These are phyloP conservation scores for Phalacrocorax pelagicus DNA, from an alignment of 2,113 vertebrate genomes.

Conservation along the genomic window DNA sequence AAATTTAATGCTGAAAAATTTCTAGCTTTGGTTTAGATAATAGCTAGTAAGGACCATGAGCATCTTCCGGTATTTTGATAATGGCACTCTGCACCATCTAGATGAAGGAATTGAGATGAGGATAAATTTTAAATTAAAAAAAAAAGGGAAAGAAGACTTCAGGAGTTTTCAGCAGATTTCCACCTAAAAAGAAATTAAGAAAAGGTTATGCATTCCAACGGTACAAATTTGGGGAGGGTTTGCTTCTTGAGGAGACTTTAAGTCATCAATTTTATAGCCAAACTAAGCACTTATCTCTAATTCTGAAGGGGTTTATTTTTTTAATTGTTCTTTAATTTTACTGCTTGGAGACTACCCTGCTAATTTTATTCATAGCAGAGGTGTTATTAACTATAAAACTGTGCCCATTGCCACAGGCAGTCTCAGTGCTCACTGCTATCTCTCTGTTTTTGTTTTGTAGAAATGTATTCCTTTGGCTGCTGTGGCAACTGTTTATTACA, in stretches of 20 bases:
- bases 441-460: conserved; percentile 34
- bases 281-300: not conserved
- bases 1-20: not conserved
- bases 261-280: not conserved
- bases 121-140: not conserved
- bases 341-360: conserved; percentile 13
- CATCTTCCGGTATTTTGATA: not conserved
- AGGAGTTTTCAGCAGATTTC: not conserved
- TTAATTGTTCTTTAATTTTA: conserved; percentile 36
- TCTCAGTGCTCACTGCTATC: not conserved
- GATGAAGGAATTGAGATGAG: not conserved
- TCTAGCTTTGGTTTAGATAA: not conserved
- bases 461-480: conserved; percentile 51
- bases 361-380: conserved; percentile 43
- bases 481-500: conserved; percentile 60
- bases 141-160: not conserved
- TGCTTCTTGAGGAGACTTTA: not conserved
- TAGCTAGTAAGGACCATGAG: not conserved
- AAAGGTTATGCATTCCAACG: not conserved
- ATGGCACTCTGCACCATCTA: not conserved
- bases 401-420: conserved; percentile 30
- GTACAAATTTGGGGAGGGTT: not conserved
- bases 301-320: conserved; percentile 16
- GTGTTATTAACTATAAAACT: conserved; percentile 24
- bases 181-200: not conserved